Percentiles rank a stretch among this genome's conserved stretches.
Evolutionary conservation across 1,140 invertebrate genomes (phyloP).

Genomic region (Gryllus bimaculatus): DNA sequence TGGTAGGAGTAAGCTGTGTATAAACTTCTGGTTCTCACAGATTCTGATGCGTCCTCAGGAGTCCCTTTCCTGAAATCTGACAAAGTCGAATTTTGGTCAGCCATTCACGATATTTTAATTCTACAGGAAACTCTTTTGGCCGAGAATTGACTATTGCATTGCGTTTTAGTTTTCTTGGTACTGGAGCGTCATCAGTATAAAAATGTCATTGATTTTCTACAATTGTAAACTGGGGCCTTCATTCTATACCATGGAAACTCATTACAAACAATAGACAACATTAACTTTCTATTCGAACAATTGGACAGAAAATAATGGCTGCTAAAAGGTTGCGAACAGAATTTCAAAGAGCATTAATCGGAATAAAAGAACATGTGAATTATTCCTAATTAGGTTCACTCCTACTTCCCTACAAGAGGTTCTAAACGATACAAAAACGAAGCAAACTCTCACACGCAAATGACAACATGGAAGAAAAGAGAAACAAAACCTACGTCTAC

Average conservation of each 20-base stretch:
- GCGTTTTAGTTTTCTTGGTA: neutral
- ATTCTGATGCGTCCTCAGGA: slow-evolving; percentile 13
- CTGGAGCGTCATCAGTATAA: neutral
- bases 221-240: neutral
- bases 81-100: slow-evolving; percentile 7
- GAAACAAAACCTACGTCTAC: too few relatives aligned
- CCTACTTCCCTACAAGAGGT: too few relatives aligned
- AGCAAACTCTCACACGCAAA: too few relatives aligned
- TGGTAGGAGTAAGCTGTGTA: slow-evolving; percentile 35
- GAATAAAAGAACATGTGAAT: too few relatives aligned
- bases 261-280: neutral
- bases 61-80: slow-evolving; percentile 13
- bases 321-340: too few relatives aligned
- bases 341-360: too few relatives aligned
- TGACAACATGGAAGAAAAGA: too few relatives aligned
- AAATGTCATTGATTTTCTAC: neutral
- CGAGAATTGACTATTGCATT: neutral
- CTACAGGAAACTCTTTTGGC: neutral
- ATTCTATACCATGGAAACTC: neutral
- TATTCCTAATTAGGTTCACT: too few relatives aligned
- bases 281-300: neutral
- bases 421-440: too few relatives aligned
- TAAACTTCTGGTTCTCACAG: slow-evolving; percentile 33
- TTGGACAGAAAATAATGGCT: neutral
- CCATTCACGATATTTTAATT: neutral